These are phyloP conservation scores for Pinna nobilis DNA, from an alignment of 1,140 invertebrate species.

Conservation along the genomic window DNA sequence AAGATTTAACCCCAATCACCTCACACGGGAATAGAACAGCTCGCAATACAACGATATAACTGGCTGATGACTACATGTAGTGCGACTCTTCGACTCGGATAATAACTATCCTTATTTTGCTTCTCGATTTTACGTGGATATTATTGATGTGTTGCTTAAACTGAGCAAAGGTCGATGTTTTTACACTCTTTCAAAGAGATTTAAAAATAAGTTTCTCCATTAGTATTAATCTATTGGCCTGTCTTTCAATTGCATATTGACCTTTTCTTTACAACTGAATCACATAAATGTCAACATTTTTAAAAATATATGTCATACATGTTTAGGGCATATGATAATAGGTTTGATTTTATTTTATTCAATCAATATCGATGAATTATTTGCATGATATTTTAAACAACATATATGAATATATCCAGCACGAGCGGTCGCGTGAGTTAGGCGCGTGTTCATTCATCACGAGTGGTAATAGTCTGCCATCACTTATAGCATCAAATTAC, in stretches of 20 bases:
- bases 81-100: too few relatives aligned
- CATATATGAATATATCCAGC: conserved; percentile 20
- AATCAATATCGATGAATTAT: conserved; percentile 19
- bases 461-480: not conserved
- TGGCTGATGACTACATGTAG: not conserved
- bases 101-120: too few relatives aligned
- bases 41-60: not conserved
- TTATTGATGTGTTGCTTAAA: too few relatives aligned
- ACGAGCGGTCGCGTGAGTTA: conserved; percentile 42
- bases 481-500: not conserved
- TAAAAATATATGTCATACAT: not conserved
- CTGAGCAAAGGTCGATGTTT: too few relatives aligned
- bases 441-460: conserved; percentile 28
- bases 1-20: conserved; percentile 2
- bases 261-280: conserved; percentile 3
- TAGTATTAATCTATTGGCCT: not conserved
- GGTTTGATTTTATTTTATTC: not conserved
- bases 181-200: too few relatives aligned
- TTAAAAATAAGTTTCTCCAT: conserved; percentile 12
- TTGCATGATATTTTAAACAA: conserved; percentile 5
- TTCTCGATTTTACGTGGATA: too few relatives aligned
- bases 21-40: too few relatives aligned
- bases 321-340: not conserved
- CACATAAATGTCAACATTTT: not conserved
- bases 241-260: not conserved